A percentile compares a stretch with the other conserved stretches of the same genome.
These are phyloP conservation scores for Xestia c-nigrum DNA, from an alignment of 2,888 invertebrate species.

Conservation along the genomic window DNA sequence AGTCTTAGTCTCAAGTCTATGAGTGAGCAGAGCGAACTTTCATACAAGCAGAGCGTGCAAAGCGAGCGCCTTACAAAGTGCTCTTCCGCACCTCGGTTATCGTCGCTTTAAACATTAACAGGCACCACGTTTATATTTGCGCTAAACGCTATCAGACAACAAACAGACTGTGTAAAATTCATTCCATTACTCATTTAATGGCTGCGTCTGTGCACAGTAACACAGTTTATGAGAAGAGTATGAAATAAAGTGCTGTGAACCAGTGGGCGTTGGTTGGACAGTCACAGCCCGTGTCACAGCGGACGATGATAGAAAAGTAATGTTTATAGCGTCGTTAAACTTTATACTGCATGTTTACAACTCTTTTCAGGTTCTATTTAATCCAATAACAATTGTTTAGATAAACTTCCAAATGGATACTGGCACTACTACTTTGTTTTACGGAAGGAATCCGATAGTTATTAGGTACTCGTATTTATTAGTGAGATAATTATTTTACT, in stretches of 20 bases:
- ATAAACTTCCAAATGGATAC: neutral
- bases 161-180: constrained; percentile 25
- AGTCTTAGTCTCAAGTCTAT: no score
- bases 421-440: no score
- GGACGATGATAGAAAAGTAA: constrained; percentile 40
- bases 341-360: constrained; percentile 36
- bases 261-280: neutral
- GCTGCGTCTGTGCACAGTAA: constrained; percentile 21
- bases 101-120: neutral
- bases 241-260: constrained; percentile 27
- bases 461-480: neutral
- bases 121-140: constrained; percentile 9
- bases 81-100: neutral
- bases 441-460: neutral
- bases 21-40: neutral
- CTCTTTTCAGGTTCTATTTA: constrained; percentile 12
- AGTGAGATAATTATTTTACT: neutral
- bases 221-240: constrained; percentile 38
- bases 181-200: constrained; percentile 30
- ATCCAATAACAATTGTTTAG: neutral
- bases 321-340: constrained; percentile 37
- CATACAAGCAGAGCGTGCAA: neutral
- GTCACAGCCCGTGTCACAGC: constrained; percentile 2
- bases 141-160: constrained; percentile 32
- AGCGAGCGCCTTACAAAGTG: neutral